Percentiles rank a stretch among this genome's conserved stretches.
Evolutionary conservation across 2,113 vertebrate genomes (phyloP).

Genomic region (Dicerorhinus sumatrensis): DNA sequence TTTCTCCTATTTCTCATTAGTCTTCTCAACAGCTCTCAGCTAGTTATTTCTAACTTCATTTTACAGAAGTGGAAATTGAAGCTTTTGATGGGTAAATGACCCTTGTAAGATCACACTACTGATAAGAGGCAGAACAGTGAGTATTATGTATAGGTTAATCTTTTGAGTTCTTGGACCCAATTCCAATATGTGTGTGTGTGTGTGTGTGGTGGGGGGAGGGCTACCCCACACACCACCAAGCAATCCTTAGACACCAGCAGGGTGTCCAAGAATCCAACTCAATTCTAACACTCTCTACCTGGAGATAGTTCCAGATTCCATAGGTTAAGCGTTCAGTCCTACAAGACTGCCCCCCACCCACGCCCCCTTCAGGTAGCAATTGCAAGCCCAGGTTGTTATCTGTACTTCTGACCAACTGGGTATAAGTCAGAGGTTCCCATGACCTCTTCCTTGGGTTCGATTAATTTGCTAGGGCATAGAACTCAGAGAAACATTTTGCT

Average conservation of each 20-base stretch:
- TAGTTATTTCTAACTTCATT: conserved; percentile 18
- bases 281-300: background rate
- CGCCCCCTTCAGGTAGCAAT: background rate
- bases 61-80: conserved; percentile 16
- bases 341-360: background rate
- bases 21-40: background rate
- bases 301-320: background rate
- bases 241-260: background rate
- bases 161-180: background rate
- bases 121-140: background rate
- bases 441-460: background rate
- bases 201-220: background rate
- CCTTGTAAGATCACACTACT: background rate
- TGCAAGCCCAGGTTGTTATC: background rate
- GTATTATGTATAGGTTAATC: background rate
- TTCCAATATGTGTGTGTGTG: background rate
- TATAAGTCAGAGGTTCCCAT: background rate
- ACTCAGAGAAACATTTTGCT: background rate
- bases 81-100: background rate
- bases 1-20: conserved; percentile 21
- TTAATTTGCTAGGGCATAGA: conserved; percentile 23
- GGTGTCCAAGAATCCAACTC: background rate
- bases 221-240: background rate
- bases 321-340: background rate
- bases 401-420: background rate